These are phyloP conservation scores for Lucilia cuprina DNA, from an alignment of 1,140 invertebrate genomes.

Conservation along the genomic window DNA sequence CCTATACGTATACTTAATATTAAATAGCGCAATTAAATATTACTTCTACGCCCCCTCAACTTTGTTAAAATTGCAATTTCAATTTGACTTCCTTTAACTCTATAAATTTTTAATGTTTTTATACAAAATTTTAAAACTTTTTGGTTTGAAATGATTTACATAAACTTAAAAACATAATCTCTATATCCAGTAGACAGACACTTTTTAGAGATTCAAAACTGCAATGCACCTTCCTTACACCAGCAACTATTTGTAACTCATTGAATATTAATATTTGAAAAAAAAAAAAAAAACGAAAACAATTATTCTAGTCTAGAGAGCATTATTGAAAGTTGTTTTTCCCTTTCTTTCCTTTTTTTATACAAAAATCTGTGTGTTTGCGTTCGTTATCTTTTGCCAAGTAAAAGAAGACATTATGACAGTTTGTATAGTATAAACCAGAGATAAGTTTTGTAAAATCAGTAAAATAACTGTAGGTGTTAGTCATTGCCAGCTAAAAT, in stretches of 20 bases:
- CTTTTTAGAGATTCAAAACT: background rate
- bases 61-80: too few species aligned
- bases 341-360: background rate
- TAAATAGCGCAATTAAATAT: too few species aligned
- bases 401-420: background rate
- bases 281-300: constrained; percentile 7
- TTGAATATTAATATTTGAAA: background rate
- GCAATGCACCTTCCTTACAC: background rate
- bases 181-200: background rate
- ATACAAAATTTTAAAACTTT: background rate
- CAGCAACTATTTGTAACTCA: background rate
- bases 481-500: background rate
- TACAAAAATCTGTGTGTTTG: background rate
- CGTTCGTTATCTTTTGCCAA: too few species aligned
- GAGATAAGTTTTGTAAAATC: background rate
- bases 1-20: too few species aligned
- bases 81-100: background rate
- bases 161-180: background rate
- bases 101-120: background rate
- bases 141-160: background rate
- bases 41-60: background rate
- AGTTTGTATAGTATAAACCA: background rate
- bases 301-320: constrained; percentile 32
- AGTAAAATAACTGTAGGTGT: background rate
- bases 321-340: constrained; percentile 31